Evolutionary conservation across 2,113 vertebrate genomes (phyloP).

Genomic region (Rhabdornis inornatus): DNA sequence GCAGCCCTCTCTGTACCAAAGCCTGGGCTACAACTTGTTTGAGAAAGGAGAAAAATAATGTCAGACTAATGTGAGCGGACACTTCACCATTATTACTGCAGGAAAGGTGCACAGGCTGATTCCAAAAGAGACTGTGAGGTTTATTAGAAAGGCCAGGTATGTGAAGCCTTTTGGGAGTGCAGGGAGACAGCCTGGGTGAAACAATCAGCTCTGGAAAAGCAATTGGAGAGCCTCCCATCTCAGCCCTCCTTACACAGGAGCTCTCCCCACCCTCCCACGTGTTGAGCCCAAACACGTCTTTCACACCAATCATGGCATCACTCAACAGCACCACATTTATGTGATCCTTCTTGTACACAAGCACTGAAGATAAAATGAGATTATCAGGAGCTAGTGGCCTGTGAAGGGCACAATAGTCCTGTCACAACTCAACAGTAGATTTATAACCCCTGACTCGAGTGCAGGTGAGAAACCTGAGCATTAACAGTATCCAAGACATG

Average conservation of each 20-base stretch:
- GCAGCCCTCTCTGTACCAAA: neutral
- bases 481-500: neutral
- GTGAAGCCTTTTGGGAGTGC: neutral
- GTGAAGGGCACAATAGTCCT: slow-evolving; percentile 65
- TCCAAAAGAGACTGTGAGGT: neutral
- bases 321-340: neutral
- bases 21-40: neutral
- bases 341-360: slow-evolving; percentile 43
- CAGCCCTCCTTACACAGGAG: neutral
- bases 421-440: slow-evolving; percentile 47
- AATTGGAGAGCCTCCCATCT: rapidly evolving
- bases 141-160: rapidly evolving
- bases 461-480: neutral
- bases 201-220: neutral
- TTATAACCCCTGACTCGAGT: slow-evolving; percentile 9
- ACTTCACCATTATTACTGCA: neutral
- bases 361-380: slow-evolving; percentile 64
- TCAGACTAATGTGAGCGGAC: neutral
- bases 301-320: neutral
- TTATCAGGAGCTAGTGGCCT: slow-evolving; percentile 64
- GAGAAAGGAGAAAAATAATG: neutral
- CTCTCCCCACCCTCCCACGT: neutral
- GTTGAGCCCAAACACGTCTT: neutral
- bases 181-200: neutral
- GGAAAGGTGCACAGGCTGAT: neutral